These are phyloP conservation scores for Tenebrio molitor DNA, from an alignment of 1,140 invertebrate species.

Conservation along the genomic window DNA sequence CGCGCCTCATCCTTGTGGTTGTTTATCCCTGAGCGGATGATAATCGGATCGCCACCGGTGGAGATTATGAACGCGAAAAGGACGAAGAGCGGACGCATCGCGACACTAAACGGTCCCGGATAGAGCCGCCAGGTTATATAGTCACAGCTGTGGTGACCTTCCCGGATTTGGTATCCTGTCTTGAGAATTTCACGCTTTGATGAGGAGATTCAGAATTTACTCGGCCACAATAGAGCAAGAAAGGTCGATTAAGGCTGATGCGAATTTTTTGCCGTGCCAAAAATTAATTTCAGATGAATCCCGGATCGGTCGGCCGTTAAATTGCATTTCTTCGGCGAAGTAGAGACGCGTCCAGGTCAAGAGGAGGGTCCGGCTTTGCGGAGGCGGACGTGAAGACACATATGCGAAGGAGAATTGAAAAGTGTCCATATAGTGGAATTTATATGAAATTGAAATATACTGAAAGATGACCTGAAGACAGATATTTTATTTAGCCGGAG, in stretches of 20 bases:
- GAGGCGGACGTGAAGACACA: too few species aligned
- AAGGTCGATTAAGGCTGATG: slow-evolving; percentile 19
- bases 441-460: slow-evolving; percentile 42
- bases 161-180: slow-evolving; percentile 42
- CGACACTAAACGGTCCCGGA: slow-evolving; percentile 6
- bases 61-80: slow-evolving; percentile 24
- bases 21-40: slow-evolving; percentile 53
- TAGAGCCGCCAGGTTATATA: slow-evolving; percentile 32
- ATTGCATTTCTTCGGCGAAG: slow-evolving; percentile 26
- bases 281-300: slow-evolving; percentile 21
- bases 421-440: slow-evolving; percentile 10
- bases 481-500: slow-evolving; percentile 22
- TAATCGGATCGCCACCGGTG: slow-evolving; percentile 45
- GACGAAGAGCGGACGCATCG: slow-evolving; percentile 41
- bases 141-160: slow-evolving; percentile 42
- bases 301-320: slow-evolving; percentile 35
- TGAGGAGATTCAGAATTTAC: slow-evolving; percentile 46
- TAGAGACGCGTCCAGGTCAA: too few species aligned
- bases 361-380: too few species aligned
- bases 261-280: slow-evolving; percentile 23
- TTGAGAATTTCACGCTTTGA: slow-evolving; percentile 50
- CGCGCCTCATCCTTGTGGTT: slow-evolving; percentile 50
- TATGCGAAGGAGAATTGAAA: background rate
- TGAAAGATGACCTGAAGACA: slow-evolving; percentile 32
- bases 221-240: slow-evolving; percentile 20